Percentiles rank a stretch among this genome's conserved stretches.
phyloP scores from a whole-genome alignment of 2,113 vertebrate species.

The Solea solea region DNA sequence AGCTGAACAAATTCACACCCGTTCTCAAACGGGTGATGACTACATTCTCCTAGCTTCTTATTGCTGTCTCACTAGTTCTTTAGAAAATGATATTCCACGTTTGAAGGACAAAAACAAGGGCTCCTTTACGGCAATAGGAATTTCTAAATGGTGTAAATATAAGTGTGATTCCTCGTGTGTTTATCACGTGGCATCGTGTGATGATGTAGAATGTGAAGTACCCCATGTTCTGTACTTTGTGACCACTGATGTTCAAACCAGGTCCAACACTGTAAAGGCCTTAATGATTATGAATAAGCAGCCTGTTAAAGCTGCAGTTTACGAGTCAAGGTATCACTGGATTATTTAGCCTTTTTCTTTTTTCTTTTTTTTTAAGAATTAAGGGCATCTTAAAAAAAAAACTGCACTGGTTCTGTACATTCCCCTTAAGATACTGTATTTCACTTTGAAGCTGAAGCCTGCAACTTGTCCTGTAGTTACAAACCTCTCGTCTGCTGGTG shows the following conservation, averaged over 20 bases:
- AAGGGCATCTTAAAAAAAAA: conserved; percentile 21
- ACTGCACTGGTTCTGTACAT: conserved; percentile 20
- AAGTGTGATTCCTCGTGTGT: conserved; percentile 35
- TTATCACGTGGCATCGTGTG: conserved; percentile 40
- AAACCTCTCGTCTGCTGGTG: neutral
- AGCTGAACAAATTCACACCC: neutral
- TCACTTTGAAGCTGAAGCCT: conserved; percentile 13
- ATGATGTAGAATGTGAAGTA: conserved; percentile 54
- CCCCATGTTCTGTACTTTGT: conserved; percentile 43
- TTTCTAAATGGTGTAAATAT: conserved; percentile 58
- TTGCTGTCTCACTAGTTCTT: neutral
- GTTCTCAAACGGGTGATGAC: conserved; percentile 1
- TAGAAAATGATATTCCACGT: conserved; percentile 1
- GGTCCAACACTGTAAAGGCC: conserved; percentile 46
- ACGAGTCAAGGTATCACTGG: conserved; percentile 10
- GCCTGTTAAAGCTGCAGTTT: conserved; percentile 23
- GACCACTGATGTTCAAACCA: conserved; percentile 38
- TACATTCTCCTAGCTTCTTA: neutral
- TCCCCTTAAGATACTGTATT: conserved; percentile 19
- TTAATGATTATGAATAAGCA: conserved; percentile 24
- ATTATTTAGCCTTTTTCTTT: conserved; percentile 1
- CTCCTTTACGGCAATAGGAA: conserved; percentile 2
- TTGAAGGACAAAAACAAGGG: conserved; percentile 21
- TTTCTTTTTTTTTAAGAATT: conserved; percentile 16
- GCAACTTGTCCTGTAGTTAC: neutral